phyloP scores from a whole-genome alignment of 2,888 invertebrate species.

The Tolmerus cingulatus region DNA sequence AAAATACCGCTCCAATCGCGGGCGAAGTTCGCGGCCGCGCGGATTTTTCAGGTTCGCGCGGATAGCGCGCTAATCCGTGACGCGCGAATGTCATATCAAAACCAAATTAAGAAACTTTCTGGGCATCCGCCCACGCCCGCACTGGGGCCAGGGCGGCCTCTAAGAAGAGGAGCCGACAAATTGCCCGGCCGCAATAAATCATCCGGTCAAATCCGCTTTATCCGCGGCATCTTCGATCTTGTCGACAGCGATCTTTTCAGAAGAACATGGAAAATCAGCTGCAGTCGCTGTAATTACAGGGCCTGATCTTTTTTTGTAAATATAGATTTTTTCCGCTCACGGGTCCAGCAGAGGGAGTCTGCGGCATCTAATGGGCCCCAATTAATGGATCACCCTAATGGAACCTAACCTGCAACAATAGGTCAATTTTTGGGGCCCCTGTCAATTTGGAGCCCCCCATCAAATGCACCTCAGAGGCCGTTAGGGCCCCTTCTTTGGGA shows the following conservation, averaged over 20 bases:
- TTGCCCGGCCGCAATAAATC: not conserved
- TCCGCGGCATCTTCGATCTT: not conserved
- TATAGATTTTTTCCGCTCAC: not conserved
- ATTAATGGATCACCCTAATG: not conserved
- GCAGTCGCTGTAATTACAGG: not conserved
- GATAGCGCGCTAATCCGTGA: not conserved
- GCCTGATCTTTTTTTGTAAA: not conserved
- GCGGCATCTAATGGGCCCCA: not conserved
- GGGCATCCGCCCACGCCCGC: not conserved
- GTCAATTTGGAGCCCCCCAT: not conserved
- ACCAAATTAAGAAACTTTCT: conserved; percentile 1
- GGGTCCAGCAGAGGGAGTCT: not conserved
- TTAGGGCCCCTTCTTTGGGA: not conserved
- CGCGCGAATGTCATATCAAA: conserved; percentile 18
- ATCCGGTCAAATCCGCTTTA: not conserved
- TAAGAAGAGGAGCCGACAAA: not conserved
- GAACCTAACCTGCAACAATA: not conserved
- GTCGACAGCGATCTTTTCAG: not conserved
- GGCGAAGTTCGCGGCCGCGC: not conserved
- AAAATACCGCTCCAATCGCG: not conserved
- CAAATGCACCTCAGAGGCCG: not conserved
- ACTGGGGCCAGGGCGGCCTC: not conserved
- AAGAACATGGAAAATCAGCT: not conserved
- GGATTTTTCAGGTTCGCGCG: too few relatives aligned
- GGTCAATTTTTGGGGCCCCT: not conserved